Conservation (phyloP, 2,888 invertebrate genomes). For the Agriopis marginaria region DNA sequence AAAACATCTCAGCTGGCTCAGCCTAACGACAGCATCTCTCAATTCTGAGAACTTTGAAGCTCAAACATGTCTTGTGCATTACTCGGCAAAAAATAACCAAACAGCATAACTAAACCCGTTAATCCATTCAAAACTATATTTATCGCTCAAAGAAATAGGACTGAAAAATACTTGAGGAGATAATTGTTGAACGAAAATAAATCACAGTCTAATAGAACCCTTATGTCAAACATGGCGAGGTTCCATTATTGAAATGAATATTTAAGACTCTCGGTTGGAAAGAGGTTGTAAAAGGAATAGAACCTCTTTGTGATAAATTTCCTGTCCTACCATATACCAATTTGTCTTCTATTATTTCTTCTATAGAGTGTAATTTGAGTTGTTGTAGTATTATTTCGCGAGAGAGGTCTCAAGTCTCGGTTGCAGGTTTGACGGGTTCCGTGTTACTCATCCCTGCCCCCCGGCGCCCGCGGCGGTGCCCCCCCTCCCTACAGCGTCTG, state of each 20-base stretch:
- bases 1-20: conserved; percentile 57
- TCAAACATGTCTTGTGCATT: conserved; percentile 75
- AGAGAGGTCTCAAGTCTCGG: conserved; percentile 66
- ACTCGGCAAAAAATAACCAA: conserved; percentile 51
- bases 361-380: conserved; percentile 48
- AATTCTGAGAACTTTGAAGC: conserved; percentile 73
- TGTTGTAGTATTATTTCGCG: conserved; percentile 71
- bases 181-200: conserved; percentile 32
- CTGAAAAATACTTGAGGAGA: conserved; percentile 34
- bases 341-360: neutral
- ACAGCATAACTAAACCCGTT: conserved; percentile 46
- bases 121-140: conserved; percentile 39
- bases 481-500: conserved; percentile 58
- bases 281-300: conserved; percentile 70
- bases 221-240: conserved; percentile 70
- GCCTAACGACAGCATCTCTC: conserved; percentile 66
- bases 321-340: neutral
- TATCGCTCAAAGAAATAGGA: conserved; percentile 13
- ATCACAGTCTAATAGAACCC: conserved; percentile 68
- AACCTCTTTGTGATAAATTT: conserved; percentile 48
- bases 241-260: conserved; percentile 71
- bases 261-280: conserved; percentile 65
- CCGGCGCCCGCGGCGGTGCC: conserved; percentile 49
- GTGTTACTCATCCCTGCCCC: conserved; percentile 74
- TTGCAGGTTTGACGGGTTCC: conserved; percentile 83